A percentile compares a stretch with the other conserved stretches of the same genome.
These are phyloP conservation scores for Boloria euphrosyne DNA, from an alignment of 2,888 invertebrate genomes.

Conservation along the genomic window DNA sequence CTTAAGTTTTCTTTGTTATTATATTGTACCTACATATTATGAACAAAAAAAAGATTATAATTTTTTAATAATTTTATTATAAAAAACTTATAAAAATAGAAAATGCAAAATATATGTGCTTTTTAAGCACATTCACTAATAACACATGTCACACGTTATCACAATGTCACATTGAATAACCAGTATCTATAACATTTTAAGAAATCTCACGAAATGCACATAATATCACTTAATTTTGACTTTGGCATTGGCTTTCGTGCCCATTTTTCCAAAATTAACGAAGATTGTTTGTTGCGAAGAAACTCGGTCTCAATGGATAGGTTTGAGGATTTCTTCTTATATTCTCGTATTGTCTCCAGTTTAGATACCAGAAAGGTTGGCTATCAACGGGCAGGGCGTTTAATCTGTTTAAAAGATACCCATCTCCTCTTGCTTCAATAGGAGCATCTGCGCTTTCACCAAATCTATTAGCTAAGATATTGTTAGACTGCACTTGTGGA, in stretches of 20 bases:
- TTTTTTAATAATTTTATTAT: too few relatives aligned
- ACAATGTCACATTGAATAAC: too few relatives aligned
- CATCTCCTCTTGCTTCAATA: constrained; percentile 74
- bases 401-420: constrained; percentile 27
- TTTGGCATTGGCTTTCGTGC: not conserved
- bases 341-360: constrained; percentile 83
- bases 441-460: constrained; percentile 72
- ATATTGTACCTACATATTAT: too few relatives aligned
- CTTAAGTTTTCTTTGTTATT: too few relatives aligned
- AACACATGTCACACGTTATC: too few relatives aligned
- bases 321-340: constrained; percentile 66
- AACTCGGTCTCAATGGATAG: constrained; percentile 57
- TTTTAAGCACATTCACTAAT: too few relatives aligned
- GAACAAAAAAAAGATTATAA: too few relatives aligned
- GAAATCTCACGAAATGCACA: too few relatives aligned
- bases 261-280: too few relatives aligned
- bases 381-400: constrained; percentile 26
- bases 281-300: constrained; percentile 48
- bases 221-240: not conserved
- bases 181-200: too few relatives aligned
- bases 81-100: too few relatives aligned
- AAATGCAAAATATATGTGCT: too few relatives aligned
- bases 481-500: constrained; percentile 73
- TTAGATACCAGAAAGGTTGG: constrained; percentile 83
- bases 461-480: constrained; percentile 68